phyloP scores from a whole-genome alignment of 2,113 vertebrate genomes.

The Aplodontia rufa region DNA sequence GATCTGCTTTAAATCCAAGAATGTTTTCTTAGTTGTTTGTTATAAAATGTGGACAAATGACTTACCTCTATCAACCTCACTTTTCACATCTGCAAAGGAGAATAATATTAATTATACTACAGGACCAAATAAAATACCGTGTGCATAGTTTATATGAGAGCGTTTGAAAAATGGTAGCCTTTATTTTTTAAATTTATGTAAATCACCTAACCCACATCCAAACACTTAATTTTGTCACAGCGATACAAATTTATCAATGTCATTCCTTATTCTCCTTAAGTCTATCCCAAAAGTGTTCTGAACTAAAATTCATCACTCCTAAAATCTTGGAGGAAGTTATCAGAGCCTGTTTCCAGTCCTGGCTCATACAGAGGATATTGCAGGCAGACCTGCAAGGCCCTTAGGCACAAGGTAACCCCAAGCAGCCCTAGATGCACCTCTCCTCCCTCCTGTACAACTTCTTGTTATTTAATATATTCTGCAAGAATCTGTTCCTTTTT shows the following conservation, averaged over 20 bases:
- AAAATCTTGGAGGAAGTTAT: background rate
- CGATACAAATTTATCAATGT: background rate
- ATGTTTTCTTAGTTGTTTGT: background rate
- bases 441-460: too few relatives aligned
- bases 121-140: background rate
- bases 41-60: background rate
- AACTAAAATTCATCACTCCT: background rate
- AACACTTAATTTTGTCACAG: background rate
- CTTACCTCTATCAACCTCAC: background rate
- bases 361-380: background rate
- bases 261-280: background rate
- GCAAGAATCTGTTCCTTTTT: background rate
- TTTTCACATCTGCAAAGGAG: background rate
- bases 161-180: background rate
- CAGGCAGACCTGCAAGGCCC: rapidly evolving
- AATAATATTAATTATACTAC: background rate
- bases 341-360: background rate
- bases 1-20: background rate
- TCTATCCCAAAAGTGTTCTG: background rate
- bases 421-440: too few relatives aligned
- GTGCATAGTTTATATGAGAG: background rate
- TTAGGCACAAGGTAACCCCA: background rate
- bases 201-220: background rate
- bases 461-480: background rate
- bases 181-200: background rate